These are phyloP conservation scores for Orthonevra nobilis DNA, from an alignment of 2,888 invertebrate genomes.

Conservation along the genomic window DNA sequence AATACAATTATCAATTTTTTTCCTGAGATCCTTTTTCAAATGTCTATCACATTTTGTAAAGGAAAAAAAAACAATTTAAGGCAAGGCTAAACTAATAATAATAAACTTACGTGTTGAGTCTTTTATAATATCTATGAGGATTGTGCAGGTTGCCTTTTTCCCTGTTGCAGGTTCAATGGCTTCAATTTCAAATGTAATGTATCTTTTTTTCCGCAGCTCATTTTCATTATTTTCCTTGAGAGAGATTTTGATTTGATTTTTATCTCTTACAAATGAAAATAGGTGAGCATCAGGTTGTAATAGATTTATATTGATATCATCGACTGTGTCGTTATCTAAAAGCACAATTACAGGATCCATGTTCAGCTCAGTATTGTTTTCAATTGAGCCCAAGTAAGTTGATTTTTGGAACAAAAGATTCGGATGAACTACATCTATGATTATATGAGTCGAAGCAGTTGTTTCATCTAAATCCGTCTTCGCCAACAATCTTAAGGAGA, in stretches of 20 bases:
- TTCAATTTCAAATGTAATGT: conserved; percentile 12
- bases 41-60: no score
- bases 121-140: background rate
- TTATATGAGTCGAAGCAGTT: conserved; percentile 10
- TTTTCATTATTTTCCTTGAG: background rate
- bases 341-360: conserved; percentile 12
- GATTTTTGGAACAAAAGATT: conserved; percentile 1
- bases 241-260: conserved; percentile 4
- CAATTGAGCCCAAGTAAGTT: conserved; percentile 15
- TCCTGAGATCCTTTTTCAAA: no score
- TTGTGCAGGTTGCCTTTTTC: background rate
- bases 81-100: no score
- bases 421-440: conserved; percentile 6
- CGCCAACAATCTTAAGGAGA: background rate
- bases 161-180: conserved; percentile 11
- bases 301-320: conserved; percentile 21
- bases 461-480: conserved; percentile 9
- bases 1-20: no score
- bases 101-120: background rate
- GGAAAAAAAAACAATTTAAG: no score
- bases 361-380: background rate
- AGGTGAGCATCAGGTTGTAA: background rate
- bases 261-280: conserved; percentile 3
- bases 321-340: background rate
- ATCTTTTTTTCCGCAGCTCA: conserved; percentile 1